Evolutionary conservation across 92 coral and sea anemone species (phyloP), one percentile per base, ranked within the genome.

Genomic region (Porites rus): DNA sequence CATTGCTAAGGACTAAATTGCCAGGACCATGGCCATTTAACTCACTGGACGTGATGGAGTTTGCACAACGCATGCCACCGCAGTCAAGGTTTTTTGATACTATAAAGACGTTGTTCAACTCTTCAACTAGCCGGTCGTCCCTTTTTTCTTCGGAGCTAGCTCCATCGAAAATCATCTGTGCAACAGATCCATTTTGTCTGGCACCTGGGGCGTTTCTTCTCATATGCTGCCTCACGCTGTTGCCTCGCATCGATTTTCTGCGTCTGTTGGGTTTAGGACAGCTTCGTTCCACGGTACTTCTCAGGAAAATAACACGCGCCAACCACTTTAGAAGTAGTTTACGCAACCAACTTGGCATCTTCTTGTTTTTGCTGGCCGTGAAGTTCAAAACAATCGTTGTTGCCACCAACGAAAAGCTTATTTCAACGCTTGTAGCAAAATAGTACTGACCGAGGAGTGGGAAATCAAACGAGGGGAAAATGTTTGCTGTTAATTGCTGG

Each of bases 381-480:
- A 92, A 94, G 77, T 94, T 94, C 16, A 94, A 75, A 22, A 94
- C 87, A 25, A 94, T 68, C 22, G 98, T 91, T 43, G 98, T 93
- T 2, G 93, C 93, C 11, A 93, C 43, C 43, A 94, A 74, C 2
- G 98, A 92, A 28, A 87, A 69, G 60, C 98, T 91, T 24, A 92
- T 87, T 75, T 94, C 98, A 14, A 94, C 61, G 50, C 91, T 90
- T 22, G 96, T 94, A 51, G 98, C 98, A 46, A 94, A 87, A 73
- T 94, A 94, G 65, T 94, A 94, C 87, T 94, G 98, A 4, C 92
- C 98, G 6, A 94, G 94, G 20, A 94, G 78, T 6, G 98, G 98
- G 70, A 94, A 92, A 69, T 90, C 95, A 78, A 89, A 94, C 2
- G 94, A 89, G 20, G 98, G 98, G 79, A 94, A 92, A 17, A 94